Conservation (phyloP, 1,140 invertebrate genomes). For the Drosophila ananassae region DNA sequence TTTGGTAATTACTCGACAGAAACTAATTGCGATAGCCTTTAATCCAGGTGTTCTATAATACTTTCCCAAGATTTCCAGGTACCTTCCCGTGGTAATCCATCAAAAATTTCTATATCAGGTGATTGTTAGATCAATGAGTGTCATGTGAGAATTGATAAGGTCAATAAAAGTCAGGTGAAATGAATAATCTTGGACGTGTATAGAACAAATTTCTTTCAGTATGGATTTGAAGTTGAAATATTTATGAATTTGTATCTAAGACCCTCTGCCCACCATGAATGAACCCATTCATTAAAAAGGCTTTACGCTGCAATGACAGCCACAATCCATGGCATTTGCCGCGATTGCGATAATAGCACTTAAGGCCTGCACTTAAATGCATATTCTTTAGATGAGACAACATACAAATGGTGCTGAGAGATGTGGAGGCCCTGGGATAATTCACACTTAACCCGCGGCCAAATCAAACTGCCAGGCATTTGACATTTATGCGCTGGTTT, state of each 20-base stretch:
- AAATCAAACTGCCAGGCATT: conserved; percentile 79
- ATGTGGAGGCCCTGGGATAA: conserved; percentile 60
- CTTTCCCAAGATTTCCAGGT: too few relatives aligned
- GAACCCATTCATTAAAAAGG: conserved; percentile 35
- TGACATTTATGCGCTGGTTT: conserved; percentile 68
- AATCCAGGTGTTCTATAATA: too few relatives aligned
- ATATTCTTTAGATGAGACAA: conserved; percentile 65
- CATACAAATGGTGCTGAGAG: conserved; percentile 44
- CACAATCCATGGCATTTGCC: conserved; percentile 67
- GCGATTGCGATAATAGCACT: conserved; percentile 76
- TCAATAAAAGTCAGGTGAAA: background rate
- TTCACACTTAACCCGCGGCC: conserved; percentile 75
- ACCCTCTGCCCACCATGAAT: conserved; percentile 23
- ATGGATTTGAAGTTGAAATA: background rate
- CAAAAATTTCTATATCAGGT: conserved; percentile 7
- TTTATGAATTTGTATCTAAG: background rate
- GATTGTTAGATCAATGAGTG: background rate
- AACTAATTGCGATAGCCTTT: background rate
- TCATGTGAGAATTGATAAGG: conserved; percentile 7
- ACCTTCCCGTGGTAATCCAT: background rate
- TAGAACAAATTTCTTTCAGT: too few relatives aligned
- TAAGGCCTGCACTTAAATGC: conserved; percentile 71
- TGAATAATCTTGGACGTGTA: background rate
- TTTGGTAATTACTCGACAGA: background rate
- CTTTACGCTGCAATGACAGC: conserved; percentile 57